Percentiles rank a stretch among this genome's conserved stretches.
phyloP scores from a whole-genome alignment of 2,797 vertebrate genomes.

The Brachyalestes nurse region DNA sequence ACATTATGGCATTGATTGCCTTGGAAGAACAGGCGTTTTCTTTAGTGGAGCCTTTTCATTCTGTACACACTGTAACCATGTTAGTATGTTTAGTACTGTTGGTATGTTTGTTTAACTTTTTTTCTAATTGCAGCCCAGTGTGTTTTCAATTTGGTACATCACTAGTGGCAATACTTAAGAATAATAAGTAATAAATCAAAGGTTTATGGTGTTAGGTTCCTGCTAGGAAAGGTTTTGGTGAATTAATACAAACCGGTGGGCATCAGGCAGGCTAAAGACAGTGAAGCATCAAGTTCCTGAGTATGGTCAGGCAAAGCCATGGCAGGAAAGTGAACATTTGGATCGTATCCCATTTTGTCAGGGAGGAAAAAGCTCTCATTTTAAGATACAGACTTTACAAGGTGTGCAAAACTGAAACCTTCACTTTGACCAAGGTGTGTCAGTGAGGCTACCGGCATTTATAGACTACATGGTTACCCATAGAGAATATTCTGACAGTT shows the following conservation, averaged over 20 bases:
- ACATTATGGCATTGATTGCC: no score
- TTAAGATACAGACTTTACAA: neutral
- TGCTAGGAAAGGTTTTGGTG: neutral
- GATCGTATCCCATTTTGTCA: neutral
- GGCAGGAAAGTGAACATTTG: neutral
- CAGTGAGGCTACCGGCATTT: neutral
- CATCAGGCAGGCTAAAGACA: neutral
- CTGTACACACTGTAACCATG: no score
- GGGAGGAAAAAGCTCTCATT: neutral
- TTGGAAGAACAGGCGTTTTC: no score
- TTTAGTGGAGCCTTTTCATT: no score
- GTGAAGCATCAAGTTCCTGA: constrained; percentile 6
- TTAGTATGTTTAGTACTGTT: no score
- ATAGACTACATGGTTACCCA: no score
- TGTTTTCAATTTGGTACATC: no score
- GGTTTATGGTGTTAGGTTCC: no score
- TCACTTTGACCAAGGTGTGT: neutral
- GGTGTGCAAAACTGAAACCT: neutral
- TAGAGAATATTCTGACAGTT: neutral
- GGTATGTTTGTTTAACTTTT: no score
- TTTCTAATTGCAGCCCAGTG: no score
- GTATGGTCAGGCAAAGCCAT: neutral
- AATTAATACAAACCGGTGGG: neutral
- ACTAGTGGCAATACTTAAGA: no score
- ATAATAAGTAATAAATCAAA: no score